These are phyloP conservation scores for Parus major DNA, from an alignment of 2,113 vertebrate genomes.

Conservation along the genomic window DNA sequence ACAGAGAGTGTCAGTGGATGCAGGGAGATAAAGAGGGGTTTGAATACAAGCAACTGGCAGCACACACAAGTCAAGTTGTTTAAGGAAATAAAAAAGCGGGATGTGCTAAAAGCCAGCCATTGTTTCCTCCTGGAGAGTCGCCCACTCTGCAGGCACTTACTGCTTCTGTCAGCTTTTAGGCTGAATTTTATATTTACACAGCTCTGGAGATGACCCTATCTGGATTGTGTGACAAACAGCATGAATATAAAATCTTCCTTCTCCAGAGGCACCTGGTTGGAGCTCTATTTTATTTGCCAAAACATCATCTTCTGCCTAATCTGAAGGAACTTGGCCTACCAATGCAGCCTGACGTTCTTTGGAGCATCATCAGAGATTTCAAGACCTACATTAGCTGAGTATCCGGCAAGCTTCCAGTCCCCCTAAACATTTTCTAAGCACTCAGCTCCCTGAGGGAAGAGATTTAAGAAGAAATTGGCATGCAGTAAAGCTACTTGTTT, in stretches of 20 bases:
- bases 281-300: not conserved
- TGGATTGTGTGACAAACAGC: not conserved
- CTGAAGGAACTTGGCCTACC: not conserved
- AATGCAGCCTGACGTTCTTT: not conserved
- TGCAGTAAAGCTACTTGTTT: not conserved
- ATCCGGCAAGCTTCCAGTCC: not conserved
- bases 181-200: not conserved
- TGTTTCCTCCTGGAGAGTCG: not conserved
- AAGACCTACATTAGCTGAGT: not conserved
- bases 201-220: not conserved
- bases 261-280: not conserved
- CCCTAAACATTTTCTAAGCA: conserved; percentile 27
- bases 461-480: conserved; percentile 27
- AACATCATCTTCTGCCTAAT: not conserved
- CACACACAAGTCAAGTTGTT: not conserved
- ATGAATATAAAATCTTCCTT: not conserved
- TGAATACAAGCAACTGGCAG: not conserved
- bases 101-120: conserved; percentile 30
- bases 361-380: not conserved
- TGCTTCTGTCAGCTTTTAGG: conserved; percentile 1
- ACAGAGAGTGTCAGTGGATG: not conserved
- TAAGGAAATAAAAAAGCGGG: not conserved
- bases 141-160: conserved; percentile 30
- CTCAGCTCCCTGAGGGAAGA: not conserved
- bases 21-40: not conserved